phyloP scores from a whole-genome alignment of 2,888 invertebrate species.

The Endotricha flammealis region DNA sequence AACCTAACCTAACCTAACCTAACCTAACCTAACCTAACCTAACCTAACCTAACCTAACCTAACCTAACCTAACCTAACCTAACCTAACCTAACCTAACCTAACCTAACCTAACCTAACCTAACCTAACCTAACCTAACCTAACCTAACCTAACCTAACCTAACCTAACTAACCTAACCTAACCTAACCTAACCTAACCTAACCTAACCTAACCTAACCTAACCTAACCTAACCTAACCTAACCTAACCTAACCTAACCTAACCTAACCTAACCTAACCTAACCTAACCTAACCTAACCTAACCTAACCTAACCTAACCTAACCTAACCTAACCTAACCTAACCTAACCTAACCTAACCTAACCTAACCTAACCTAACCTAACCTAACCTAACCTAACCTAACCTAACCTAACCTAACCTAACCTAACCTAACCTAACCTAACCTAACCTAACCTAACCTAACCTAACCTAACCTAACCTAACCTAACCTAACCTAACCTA shows the following conservation, averaged over 20 bases:
- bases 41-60: slow-evolving; percentile 26
- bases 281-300: slow-evolving; percentile 20
- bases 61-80: slow-evolving; percentile 26
- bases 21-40: slow-evolving; percentile 26
- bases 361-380: slow-evolving; percentile 22
- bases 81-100: slow-evolving; percentile 22
- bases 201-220: slow-evolving; percentile 20
- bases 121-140: slow-evolving; percentile 23
- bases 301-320: slow-evolving; percentile 14
- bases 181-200: slow-evolving; percentile 22
- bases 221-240: slow-evolving; percentile 24
- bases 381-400: slow-evolving; percentile 20
- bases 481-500: slow-evolving; percentile 18
- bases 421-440: slow-evolving; percentile 20
- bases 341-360: slow-evolving; percentile 22
- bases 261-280: slow-evolving; percentile 19
- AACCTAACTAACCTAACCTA: slow-evolving; percentile 24
- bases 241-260: slow-evolving; percentile 22
- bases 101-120: slow-evolving; percentile 20
- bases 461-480: slow-evolving; percentile 19
- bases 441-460: slow-evolving; percentile 22
- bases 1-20: slow-evolving; percentile 28
- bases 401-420: slow-evolving; percentile 20
- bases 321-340: slow-evolving; percentile 19
- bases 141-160: slow-evolving; percentile 22